phyloP scores from a whole-genome alignment of 2,113 vertebrate species.

The Charina bottae region DNA sequence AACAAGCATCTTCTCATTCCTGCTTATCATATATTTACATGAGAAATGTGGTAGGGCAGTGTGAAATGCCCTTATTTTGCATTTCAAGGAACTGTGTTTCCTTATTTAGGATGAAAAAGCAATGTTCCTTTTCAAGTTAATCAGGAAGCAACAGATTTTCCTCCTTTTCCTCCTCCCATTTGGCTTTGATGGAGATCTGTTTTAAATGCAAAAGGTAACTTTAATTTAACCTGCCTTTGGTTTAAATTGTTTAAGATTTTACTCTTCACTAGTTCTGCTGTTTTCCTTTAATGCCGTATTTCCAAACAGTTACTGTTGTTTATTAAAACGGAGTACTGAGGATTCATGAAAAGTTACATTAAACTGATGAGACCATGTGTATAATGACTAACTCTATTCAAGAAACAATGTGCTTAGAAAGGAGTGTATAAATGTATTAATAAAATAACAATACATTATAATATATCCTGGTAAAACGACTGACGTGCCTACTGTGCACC shows the following conservation, averaged over 20 bases:
- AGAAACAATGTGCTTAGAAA: not conserved
- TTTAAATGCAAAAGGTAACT: not conserved
- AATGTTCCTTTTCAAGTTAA: not conserved
- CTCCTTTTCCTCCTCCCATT: not conserved
- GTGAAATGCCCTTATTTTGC: not conserved
- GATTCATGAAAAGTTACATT: not conserved
- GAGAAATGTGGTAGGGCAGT: not conserved
- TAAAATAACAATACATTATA: not conserved
- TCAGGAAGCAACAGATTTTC: not conserved
- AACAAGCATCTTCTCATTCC: not conserved
- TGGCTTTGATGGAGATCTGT: not conserved
- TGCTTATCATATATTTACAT: not conserved
- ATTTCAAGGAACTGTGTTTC: not conserved
- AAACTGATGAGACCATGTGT: not conserved
- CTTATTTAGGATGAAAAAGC: not conserved
- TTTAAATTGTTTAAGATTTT: not conserved
- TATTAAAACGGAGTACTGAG: not conserved
- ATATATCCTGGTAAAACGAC: not conserved
- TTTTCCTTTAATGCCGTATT: not conserved
- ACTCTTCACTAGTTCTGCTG: too few relatives aligned
- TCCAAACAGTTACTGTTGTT: accelerated
- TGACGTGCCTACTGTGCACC: not conserved
- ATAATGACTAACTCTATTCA: not conserved
- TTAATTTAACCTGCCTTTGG: not conserved
- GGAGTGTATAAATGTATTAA: not conserved